phyloP scores from a whole-genome alignment of 2,113 vertebrate genomes.

The Cyphomyrus plagiostoma region DNA sequence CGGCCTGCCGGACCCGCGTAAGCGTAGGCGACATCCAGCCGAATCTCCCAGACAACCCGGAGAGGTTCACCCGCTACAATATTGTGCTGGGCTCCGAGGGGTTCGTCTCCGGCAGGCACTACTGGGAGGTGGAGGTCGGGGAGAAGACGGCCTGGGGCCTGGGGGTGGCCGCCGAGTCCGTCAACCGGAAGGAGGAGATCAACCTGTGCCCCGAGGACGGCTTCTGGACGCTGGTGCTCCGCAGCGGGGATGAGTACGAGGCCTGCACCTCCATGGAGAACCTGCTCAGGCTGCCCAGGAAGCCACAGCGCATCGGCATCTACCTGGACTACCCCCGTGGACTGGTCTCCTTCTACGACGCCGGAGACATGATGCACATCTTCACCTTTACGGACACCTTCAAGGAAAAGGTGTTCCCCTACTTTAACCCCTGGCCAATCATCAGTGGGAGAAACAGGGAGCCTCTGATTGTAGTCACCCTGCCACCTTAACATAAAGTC shows the following conservation, averaged over 20 bases:
- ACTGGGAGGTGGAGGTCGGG: constrained; percentile 79
- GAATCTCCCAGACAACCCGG: constrained; percentile 53
- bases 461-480: constrained; percentile 54
- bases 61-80: constrained; percentile 73
- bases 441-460: constrained; percentile 59
- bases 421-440: constrained; percentile 79
- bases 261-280: constrained; percentile 61
- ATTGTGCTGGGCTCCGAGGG: constrained; percentile 61
- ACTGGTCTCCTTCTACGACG: constrained; percentile 68
- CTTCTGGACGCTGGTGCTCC: constrained; percentile 71
- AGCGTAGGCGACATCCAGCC: constrained; percentile 54
- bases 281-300: constrained; percentile 46
- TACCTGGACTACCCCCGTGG: constrained; percentile 66
- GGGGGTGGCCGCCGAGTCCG: constrained; percentile 60
- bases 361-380: constrained; percentile 68
- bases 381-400: constrained; percentile 67
- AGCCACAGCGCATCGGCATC: constrained; percentile 60
- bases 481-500: constrained; percentile 6
- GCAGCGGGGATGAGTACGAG: constrained; percentile 61
- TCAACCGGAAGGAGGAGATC: constrained; percentile 68
- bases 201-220: constrained; percentile 72
- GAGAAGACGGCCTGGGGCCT: constrained; percentile 76
- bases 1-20: constrained; percentile 62
- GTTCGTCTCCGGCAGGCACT: constrained; percentile 61
- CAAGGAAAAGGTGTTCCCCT: constrained; percentile 62